Percentiles rank a stretch among this genome's conserved stretches.
These are phyloP conservation scores for Passer montanus DNA, from an alignment of 2,113 vertebrate genomes.

Conservation along the genomic window DNA sequence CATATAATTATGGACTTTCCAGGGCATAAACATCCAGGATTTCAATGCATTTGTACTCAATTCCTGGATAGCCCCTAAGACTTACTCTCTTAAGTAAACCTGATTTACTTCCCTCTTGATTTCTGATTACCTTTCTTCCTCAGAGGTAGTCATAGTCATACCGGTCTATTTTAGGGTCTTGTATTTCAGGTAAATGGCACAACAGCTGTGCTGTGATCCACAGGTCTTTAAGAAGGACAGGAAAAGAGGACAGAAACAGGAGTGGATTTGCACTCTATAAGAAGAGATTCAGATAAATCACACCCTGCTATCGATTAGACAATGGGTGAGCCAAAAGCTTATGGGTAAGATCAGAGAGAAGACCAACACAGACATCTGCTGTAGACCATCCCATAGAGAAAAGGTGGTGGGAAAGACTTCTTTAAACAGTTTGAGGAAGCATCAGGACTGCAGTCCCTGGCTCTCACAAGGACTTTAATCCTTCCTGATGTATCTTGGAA, in stretches of 20 bases:
- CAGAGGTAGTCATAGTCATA: background rate
- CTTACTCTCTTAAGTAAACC: background rate
- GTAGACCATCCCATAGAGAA: background rate
- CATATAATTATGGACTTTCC: background rate
- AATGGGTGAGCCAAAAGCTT: background rate
- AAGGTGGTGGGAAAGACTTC: background rate
- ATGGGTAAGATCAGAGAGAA: background rate
- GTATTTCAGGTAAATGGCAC: background rate
- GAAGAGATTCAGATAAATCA: background rate
- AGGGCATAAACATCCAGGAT: background rate
- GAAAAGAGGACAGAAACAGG: background rate
- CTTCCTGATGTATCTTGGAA: background rate
- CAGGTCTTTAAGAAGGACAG: background rate
- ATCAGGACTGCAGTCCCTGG: background rate
- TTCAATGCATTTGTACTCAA: background rate
- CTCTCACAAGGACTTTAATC: background rate
- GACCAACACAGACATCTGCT: background rate
- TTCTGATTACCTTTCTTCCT: background rate
- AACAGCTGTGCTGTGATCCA: background rate
- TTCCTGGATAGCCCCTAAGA: background rate
- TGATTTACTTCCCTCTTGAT: background rate
- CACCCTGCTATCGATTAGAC: rapidly evolving
- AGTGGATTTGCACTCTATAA: background rate
- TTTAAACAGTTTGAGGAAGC: background rate
- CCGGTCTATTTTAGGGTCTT: background rate